phyloP scores from a whole-genome alignment of 2,888 invertebrate species.

The Leptinotarsa juncta region DNA sequence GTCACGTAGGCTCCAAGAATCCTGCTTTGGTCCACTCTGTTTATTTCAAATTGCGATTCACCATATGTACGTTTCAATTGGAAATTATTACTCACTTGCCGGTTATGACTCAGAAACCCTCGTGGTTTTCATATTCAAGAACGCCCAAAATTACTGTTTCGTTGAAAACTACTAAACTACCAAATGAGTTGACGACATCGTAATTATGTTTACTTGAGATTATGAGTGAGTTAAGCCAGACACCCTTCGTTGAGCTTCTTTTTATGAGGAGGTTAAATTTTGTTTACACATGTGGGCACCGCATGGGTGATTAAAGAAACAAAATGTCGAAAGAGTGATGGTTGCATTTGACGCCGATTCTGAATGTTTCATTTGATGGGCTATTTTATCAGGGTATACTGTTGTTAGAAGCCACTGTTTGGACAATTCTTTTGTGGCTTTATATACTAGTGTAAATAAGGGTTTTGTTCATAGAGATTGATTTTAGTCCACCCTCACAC shows the following conservation, averaged over 20 bases:
- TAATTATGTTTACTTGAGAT: slow-evolving; percentile 23
- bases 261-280: slow-evolving; percentile 4
- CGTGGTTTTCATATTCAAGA: not conserved
- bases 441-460: too few species aligned
- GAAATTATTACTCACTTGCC: not conserved
- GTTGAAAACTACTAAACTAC: not conserved
- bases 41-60: too few species aligned
- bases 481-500: too few species aligned
- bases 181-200: slow-evolving; percentile 14
- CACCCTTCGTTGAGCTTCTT: slow-evolving; percentile 7
- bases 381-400: too few species aligned
- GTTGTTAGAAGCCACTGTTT: too few species aligned
- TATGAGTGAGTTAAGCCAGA: slow-evolving; percentile 18
- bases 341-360: not conserved
- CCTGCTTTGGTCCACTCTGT: too few species aligned
- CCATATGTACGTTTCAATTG: not conserved
- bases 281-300: slow-evolving; percentile 11
- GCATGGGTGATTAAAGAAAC: not conserved
- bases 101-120: not conserved
- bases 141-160: not conserved
- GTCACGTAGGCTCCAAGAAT: too few species aligned
- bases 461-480: too few species aligned
- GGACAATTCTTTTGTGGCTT: too few species aligned
- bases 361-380: not conserved
- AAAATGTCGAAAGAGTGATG: not conserved